Evolutionary conservation across 1,140 invertebrate genomes (phyloP), one percentile per base, ranked within the genome.

Genomic region (Zaprionus capensis): DNA sequence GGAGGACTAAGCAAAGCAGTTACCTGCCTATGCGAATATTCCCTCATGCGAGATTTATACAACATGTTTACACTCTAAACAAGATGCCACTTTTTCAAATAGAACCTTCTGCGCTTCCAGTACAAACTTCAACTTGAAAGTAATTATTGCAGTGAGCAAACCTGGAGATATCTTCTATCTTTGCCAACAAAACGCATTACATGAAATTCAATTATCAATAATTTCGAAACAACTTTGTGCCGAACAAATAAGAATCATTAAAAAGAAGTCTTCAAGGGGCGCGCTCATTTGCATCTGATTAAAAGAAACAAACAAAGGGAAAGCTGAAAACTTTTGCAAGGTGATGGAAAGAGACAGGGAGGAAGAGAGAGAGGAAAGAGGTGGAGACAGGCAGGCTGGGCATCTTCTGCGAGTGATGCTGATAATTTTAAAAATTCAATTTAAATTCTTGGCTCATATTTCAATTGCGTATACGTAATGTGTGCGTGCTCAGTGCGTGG

Each of bases 221-320:
- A 78, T 75, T 81, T 58, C 41, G 38, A 15, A 12, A 22, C 31
- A 78, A 78, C 57, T 78, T 74, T 65, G 36, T 31, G 11, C 44
- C 17, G 17, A 71, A 77, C 76, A 78, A 75, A 78, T 71, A 78
- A 75, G 63, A 56, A 71, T 71, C 63, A 75, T 76, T 78, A 78
- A 64, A 59, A 65, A 61, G 55, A 70, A 66, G 56, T 66, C 59
- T 76, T 65, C 80, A 66, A 79, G 65, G 75, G 31, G 59, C 57
- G 41, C n/a, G 62, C 63, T 82, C 77, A 80, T 82, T 82, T 82
- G 80, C 78, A 82, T 82, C 80, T 82, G 80, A 82, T 82, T 82
- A 80, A 82, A 69, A 76, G 66, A 69, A 71, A 67, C 72, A 73
- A 80, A 81, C 59, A 36, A 76, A 56, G 64, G 38, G 49, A 58